These are phyloP conservation scores for Cephus pulcher DNA, from an alignment of 2,888 invertebrate species.

Conservation along the genomic window DNA sequence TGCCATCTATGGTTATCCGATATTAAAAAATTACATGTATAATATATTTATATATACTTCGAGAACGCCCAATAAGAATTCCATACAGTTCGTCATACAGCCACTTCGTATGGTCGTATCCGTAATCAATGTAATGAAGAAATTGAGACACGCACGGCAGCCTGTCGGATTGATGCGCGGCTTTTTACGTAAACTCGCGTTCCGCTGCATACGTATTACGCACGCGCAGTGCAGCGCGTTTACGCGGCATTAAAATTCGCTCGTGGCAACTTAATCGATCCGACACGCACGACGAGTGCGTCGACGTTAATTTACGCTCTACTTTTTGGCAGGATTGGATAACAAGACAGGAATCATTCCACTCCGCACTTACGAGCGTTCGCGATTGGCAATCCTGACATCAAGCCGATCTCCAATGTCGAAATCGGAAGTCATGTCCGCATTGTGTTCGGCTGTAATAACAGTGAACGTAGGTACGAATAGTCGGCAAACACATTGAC, in stretches of 20 bases:
- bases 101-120: background rate
- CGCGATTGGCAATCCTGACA: background rate
- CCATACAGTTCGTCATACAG: background rate
- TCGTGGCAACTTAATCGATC: background rate
- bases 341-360: background rate
- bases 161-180: background rate
- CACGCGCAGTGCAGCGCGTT: background rate
- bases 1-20: background rate
- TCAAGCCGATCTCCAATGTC: constrained; percentile 10
- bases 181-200: background rate
- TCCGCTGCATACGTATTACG: background rate
- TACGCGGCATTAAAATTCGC: background rate
- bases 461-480: constrained; percentile 32
- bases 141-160: background rate
- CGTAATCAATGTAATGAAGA: background rate
- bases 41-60: too few species aligned
- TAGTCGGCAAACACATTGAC: constrained; percentile 37
- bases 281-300: background rate
- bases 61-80: background rate
- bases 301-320: background rate
- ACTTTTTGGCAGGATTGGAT: background rate
- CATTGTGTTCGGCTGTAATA: constrained; percentile 27
- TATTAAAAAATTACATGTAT: too few species aligned
- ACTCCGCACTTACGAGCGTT: background rate
- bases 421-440: constrained; percentile 34